Evolutionary conservation across 2,113 vertebrate species (phyloP), one percentile per base, ranked within the genome.

Genomic region (Azemiops feae): DNA sequence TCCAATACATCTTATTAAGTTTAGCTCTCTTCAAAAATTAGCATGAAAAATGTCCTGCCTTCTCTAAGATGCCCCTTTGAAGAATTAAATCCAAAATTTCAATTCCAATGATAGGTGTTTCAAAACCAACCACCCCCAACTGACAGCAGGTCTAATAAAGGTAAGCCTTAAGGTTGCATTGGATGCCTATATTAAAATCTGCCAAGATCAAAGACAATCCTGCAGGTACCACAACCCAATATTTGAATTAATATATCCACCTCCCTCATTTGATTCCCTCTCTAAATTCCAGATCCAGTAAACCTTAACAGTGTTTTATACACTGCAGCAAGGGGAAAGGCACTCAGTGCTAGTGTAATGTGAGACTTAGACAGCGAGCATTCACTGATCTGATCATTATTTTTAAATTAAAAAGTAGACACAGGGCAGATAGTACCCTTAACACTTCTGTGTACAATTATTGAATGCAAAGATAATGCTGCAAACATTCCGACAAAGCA

Each of bases 321-420:
- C 45, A 58, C 3, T 4, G 8, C 25, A 64, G 53, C 34, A 54
- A 87, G 81, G 55, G 39, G 25, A 89, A 54, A 74, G 85, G 30
- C 50, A 88, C 60, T 22, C 45, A 81, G 43, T 5, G 6, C 30
- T 7, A 27, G 6, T 12, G 53, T 52, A 45, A n/a, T 23, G 47
- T 23, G 43, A 34, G 34, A 54, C 39, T 0, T 14, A 39, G 30
- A 93, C 34, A 91, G 89, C 43, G 74, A 54, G 2, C 14, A 22
- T 69, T 90, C 54, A 47, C 20, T 52, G 86, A 45, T 87, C 88
- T 57, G 43, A 89, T 58, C 34, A 57, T n/a, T n/a, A 50, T 85
- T 50, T 87, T 86, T 58, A 43, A 90, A 93, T 90, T 93, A 54
- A 88, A 89, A 85, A 34, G 16, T 27, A 69, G 47, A 54, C 90